Evolutionary conservation across 2,113 vertebrate species (phyloP).

Genomic region (Baryphthengus martii): DNA sequence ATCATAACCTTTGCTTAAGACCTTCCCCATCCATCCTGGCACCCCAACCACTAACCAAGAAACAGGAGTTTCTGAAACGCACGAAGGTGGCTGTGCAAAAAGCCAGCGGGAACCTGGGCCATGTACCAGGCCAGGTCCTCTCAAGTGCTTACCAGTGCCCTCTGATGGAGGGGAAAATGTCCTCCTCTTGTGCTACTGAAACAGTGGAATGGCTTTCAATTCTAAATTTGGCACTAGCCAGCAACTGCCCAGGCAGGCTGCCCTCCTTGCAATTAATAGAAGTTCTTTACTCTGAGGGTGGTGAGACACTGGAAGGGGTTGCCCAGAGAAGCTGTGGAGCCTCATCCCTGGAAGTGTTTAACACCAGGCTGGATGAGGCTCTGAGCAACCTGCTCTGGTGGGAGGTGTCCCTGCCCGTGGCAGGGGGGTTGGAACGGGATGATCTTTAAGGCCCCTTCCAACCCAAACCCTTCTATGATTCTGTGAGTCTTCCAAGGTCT

Average conservation of each 20-base stretch:
- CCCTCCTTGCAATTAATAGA: too few species aligned
- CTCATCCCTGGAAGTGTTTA: too few species aligned
- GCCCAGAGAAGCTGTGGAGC: too few species aligned
- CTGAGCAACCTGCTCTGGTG: too few species aligned
- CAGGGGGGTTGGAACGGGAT: too few species aligned
- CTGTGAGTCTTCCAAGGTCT: neutral
- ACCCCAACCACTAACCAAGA: accelerated
- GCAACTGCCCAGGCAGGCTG: neutral
- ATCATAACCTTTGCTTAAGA: neutral
- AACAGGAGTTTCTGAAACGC: neutral
- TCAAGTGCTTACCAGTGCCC: neutral
- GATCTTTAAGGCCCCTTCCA: too few species aligned
- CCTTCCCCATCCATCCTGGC: neutral
- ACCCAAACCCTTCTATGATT: too few species aligned
- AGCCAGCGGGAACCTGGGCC: neutral
- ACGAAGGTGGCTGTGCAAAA: neutral
- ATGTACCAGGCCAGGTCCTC: neutral
- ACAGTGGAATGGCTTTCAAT: neutral
- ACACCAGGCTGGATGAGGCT: too few species aligned
- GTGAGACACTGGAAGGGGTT: too few species aligned
- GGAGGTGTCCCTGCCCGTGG: too few species aligned
- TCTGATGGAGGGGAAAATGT: neutral
- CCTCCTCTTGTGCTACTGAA: neutral
- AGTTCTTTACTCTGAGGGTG: too few species aligned
- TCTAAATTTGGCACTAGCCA: neutral